These are phyloP conservation scores for Chaetops frenatus DNA, from an alignment of 2,113 vertebrate genomes.

Conservation along the genomic window DNA sequence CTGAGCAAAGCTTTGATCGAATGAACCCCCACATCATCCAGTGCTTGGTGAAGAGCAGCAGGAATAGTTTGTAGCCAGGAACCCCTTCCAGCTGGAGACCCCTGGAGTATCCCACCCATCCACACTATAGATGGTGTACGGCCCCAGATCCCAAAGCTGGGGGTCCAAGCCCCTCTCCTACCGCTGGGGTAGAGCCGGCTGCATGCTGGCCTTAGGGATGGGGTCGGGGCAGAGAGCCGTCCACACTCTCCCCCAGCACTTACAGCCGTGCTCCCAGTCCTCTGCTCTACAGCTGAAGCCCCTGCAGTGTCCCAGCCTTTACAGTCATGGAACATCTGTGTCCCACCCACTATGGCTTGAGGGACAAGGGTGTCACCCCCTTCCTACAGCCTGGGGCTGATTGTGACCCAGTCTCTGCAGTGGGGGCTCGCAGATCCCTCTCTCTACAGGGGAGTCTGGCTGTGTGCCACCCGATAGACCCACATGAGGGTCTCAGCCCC, in stretches of 20 bases:
- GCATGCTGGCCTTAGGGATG: not conserved
- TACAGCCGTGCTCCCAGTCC: not conserved
- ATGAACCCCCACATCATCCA: not conserved
- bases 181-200: not conserved
- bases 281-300: not conserved
- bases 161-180: not conserved
- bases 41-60: not conserved
- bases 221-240: too few species aligned
- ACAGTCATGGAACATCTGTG: rapidly evolving
- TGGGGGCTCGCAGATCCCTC: too few species aligned
- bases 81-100: not conserved
- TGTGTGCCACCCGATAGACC: too few species aligned
- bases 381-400: not conserved
- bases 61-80: not conserved
- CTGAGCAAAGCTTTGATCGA: not conserved
- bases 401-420: not conserved
- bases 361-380: not conserved
- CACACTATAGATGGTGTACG: rapidly evolving
- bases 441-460: rapidly evolving
- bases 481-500: not conserved
- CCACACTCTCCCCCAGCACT: not conserved
- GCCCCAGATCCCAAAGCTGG: too few species aligned
- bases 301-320: rapidly evolving
- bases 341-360: not conserved
- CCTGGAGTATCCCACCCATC: not conserved